These are phyloP conservation scores for Erebia palarica DNA, from an alignment of 2,888 invertebrate genomes.

Conservation along the genomic window DNA sequence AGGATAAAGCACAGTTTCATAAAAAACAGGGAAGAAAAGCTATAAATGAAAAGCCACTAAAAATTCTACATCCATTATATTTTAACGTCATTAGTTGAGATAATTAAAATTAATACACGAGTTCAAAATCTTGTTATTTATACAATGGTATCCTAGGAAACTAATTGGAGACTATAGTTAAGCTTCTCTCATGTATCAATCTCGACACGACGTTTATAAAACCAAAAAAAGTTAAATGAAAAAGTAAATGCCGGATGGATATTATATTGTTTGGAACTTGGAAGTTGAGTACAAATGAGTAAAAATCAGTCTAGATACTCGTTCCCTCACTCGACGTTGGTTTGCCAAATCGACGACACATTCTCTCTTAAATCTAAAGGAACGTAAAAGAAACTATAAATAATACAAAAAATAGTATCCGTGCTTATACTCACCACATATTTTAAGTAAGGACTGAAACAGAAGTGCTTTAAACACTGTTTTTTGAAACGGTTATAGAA, in stretches of 20 bases:
- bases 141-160: conserved; percentile 51
- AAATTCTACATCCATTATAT: conserved; percentile 81
- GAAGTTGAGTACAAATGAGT: conserved; percentile 42
- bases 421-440: conserved; percentile 31
- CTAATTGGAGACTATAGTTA: conserved; percentile 49
- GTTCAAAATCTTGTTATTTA: conserved; percentile 47
- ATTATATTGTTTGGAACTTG: conserved; percentile 46
- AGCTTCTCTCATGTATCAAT: conserved; percentile 47
- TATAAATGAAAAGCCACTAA: conserved; percentile 63
- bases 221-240: conserved; percentile 30
- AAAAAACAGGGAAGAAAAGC: neutral
- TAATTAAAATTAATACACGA: conserved; percentile 70
- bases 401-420: conserved; percentile 33
- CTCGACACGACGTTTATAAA: conserved; percentile 31
- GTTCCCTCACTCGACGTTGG: conserved; percentile 57
- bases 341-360: conserved; percentile 50
- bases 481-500: no score
- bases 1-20: no score
- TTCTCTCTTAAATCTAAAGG: conserved; percentile 61
- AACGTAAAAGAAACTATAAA: conserved; percentile 50
- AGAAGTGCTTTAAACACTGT: no score
- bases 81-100: conserved; percentile 74
- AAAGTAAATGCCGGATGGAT: conserved; percentile 43
- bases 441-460: conserved; percentile 49
- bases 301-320: conserved; percentile 74